phyloP scores from a whole-genome alignment of 2,113 vertebrate genomes.

The Vombatus ursinus region DNA sequence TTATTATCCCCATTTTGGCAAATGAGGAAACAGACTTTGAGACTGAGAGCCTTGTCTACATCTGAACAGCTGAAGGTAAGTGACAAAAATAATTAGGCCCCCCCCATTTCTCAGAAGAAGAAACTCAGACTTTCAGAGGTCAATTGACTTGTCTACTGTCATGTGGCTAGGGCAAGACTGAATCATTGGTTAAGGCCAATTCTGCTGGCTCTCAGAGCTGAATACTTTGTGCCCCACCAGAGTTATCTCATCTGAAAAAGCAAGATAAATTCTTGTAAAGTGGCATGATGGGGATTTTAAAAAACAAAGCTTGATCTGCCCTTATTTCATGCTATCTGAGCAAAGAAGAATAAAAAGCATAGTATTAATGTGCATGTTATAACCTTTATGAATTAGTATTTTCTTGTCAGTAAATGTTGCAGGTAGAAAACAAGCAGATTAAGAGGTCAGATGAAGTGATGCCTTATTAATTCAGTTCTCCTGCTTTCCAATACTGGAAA shows the following conservation, averaged over 20 bases:
- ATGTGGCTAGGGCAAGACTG: not conserved
- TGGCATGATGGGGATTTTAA: not conserved
- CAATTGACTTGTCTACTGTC: not conserved
- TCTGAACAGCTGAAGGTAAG: not conserved
- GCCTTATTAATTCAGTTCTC: conserved; percentile 71
- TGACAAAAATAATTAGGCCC: not conserved
- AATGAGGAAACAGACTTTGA: not conserved
- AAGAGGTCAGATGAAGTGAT: conserved; percentile 46
- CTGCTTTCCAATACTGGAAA: conserved; percentile 66
- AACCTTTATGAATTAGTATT: conserved; percentile 44
- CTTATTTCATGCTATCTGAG: conserved; percentile 41
- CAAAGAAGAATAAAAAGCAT: conserved; percentile 27
- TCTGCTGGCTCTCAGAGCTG: not conserved
- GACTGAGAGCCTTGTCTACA: not conserved
- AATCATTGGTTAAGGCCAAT: not conserved
- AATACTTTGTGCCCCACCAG: not conserved
- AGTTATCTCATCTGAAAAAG: conserved; percentile 25
- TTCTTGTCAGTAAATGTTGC: conserved; percentile 60
- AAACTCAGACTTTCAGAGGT: not conserved
- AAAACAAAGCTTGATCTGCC: conserved; percentile 16
- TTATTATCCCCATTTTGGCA: not conserved
- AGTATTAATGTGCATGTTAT: conserved; percentile 21
- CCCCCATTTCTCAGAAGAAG: not conserved
- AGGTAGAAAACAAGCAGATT: conserved; percentile 60
- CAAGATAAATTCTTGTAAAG: conserved; percentile 44